Evolutionary conservation across 2,797 vertebrate genomes (phyloP).

Genomic region (Neosilurus mollespiculum): DNA sequence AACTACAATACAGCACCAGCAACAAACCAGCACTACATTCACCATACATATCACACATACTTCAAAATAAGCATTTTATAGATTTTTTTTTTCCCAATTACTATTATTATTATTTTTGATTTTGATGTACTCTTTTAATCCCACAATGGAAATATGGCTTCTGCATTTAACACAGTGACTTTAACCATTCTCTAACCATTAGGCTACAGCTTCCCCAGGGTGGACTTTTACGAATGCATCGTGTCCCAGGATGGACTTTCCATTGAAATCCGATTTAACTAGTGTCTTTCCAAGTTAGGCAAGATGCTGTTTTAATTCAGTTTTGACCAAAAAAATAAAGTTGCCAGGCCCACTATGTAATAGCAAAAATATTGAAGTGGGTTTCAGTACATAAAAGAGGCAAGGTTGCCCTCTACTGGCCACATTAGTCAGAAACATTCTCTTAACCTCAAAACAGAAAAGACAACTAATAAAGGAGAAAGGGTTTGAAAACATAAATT

Average conservation of each 20-base stretch:
- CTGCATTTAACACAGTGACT: too few species aligned
- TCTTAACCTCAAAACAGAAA: not conserved
- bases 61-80: not conserved
- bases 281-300: not conserved
- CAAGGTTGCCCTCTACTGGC: conserved; percentile 27
- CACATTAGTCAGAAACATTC: not conserved
- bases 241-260: too few species aligned
- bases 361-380: not conserved
- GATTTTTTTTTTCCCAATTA: too few species aligned
- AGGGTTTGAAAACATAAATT: conserved; percentile 52
- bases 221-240: too few species aligned
- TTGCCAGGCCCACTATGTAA: not conserved
- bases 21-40: not conserved
- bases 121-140: too few species aligned
- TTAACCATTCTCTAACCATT: too few species aligned
- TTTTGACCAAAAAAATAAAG: not conserved
- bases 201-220: too few species aligned
- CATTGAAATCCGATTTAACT: not conserved
- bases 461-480: not conserved
- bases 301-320: too few species aligned
- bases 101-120: too few species aligned
- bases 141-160: too few species aligned
- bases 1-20: not conserved
- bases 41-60: not conserved
- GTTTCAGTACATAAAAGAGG: not conserved